Evolutionary conservation across 2,888 invertebrate species (phyloP).

Genomic region (Geotrupes spiniger): DNA sequence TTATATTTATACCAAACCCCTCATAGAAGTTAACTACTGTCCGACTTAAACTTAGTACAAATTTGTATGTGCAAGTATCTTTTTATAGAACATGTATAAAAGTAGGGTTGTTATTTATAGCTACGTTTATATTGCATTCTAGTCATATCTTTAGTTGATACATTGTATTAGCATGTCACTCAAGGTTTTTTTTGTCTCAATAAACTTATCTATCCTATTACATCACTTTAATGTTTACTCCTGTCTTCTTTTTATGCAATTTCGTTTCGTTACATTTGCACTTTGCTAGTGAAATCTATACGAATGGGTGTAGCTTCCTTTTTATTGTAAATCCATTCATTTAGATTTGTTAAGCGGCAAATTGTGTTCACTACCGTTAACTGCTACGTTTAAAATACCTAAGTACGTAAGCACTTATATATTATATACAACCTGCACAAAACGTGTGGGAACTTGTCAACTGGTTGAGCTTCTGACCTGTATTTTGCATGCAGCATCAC

Average conservation of each 20-base stretch:
- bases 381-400: too few species aligned
- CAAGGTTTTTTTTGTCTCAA: slow-evolving; percentile 5
- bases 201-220: slow-evolving; percentile 9
- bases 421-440: slow-evolving; percentile 6
- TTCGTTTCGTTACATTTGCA: not conserved
- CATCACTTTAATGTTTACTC: slow-evolving; percentile 7
- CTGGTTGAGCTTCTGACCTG: slow-evolving; percentile 20
- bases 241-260: not conserved
- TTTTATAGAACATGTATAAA: slow-evolving; percentile 1
- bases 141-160: slow-evolving; percentile 6
- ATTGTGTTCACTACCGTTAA: too few species aligned
- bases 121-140: slow-evolving; percentile 2
- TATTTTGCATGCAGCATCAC: slow-evolving; percentile 75
- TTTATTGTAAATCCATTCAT: not conserved
- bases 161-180: slow-evolving; percentile 5
- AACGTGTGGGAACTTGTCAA: slow-evolving; percentile 5
- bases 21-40: slow-evolving; percentile 26
- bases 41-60: slow-evolving; percentile 5
- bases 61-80: slow-evolving; percentile 1
- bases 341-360: too few species aligned
- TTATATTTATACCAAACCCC: slow-evolving; percentile 41
- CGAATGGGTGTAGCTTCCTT: slow-evolving; percentile 4
- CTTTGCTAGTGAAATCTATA: not conserved
- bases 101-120: too few species aligned
- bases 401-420: too few species aligned